Evolutionary conservation across 2,888 invertebrate genomes (phyloP), one percentile per base, ranked within the genome.

Genomic region (Pandemis corylana): DNA sequence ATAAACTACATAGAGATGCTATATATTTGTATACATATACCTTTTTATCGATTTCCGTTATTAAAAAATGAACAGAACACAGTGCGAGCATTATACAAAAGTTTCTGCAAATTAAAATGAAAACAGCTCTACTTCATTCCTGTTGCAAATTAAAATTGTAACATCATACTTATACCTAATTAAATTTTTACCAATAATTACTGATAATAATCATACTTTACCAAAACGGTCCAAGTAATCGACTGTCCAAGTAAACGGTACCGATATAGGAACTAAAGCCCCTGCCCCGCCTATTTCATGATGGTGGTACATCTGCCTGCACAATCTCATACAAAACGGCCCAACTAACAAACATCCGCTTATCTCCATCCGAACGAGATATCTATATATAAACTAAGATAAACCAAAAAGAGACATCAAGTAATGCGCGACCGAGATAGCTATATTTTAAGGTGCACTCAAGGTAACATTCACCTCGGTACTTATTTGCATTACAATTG

Each of bases 261-360:
- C 82, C 83, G 85, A 85, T 82, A 80, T 78, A 80, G 78, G 78
- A 81, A 80, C 80, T 80, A 77, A 81, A 79, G 77, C 78, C 77
- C 80, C 84, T 79, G 91, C 94, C 89, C 90, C 94, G 93, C 94
- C 94, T 92, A 84, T 94, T 94, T 84, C 92, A 91, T 92, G 85
- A 94, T 94, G 94, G 94, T 91, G 90, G 93, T 91, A 90, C 82
- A 84, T 82, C 83, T 84, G 82, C 80, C 81, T 84, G 81, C 82
- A 83, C 82, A 85, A 87, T 87, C 87, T 85, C 85, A 86, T 84
- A 84, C 81, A 82, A 36, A 86, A 86, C 83, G 87, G 88, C 87
- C 89, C 87, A 84, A 87, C 88, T 85, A 86, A 86, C 90, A 87
- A 83, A 93, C 88, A 90, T 90, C 91, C 88, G 87, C 86, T 93